phyloP scores from a whole-genome alignment of 1,140 invertebrate species.

The Trichonephila clavipes region DNA sequence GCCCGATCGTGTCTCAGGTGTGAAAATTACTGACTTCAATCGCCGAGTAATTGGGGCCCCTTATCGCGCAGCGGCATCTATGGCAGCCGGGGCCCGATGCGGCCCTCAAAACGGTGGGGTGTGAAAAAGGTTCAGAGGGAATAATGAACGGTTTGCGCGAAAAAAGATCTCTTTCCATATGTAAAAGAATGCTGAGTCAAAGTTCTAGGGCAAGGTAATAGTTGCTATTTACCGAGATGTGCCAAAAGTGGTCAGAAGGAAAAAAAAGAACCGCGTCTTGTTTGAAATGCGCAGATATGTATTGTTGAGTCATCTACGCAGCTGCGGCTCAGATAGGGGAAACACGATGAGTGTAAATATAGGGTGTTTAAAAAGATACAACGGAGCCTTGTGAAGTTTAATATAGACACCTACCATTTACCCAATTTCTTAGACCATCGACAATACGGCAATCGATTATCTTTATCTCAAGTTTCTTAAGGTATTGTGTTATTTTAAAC shows the following conservation, averaged over 20 bases:
- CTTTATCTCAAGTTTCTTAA: too few relatives aligned
- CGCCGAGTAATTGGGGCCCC: conserved; percentile 64
- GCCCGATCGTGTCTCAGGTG: conserved; percentile 69
- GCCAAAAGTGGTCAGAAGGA: neutral
- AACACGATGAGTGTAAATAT: neutral
- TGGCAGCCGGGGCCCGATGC: neutral
- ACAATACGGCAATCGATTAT: too few relatives aligned
- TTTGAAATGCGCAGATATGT: neutral
- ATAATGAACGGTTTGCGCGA: conserved; percentile 55
- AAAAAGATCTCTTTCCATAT: neutral
- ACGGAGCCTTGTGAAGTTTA: neutral
- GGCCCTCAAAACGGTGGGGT: conserved; percentile 56
- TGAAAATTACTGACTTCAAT: conserved; percentile 72
- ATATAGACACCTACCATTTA: too few relatives aligned
- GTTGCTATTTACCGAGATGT: neutral
- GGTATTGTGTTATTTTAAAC: too few relatives aligned
- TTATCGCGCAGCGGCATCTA: conserved; percentile 68
- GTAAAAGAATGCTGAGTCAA: conserved; percentile 11
- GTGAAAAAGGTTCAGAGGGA: conserved; percentile 8
- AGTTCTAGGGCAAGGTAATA: neutral
- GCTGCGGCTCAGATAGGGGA: neutral
- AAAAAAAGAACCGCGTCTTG: neutral
- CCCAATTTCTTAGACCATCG: too few relatives aligned
- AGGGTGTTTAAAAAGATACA: neutral
- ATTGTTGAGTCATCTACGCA: neutral